Percentiles rank a stretch among this genome's conserved stretches.
Conservation (phyloP, 1,140 invertebrate species). For the Campodea augens region DNA sequence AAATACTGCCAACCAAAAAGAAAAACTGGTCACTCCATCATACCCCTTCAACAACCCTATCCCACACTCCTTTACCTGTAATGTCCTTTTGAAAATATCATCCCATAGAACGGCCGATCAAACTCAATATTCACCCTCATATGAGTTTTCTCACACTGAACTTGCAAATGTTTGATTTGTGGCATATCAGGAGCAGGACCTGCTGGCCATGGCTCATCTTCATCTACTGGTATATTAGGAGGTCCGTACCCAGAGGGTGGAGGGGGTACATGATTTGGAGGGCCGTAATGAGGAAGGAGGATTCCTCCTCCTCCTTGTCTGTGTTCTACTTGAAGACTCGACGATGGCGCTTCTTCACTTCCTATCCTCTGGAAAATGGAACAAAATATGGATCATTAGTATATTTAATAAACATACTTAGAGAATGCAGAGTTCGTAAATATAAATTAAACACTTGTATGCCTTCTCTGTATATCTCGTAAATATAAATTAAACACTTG, state of each 20-base stretch:
- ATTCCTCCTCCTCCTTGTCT: neutral
- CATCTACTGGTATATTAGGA: conserved; percentile 15
- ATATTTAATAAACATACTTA: too few relatives aligned
- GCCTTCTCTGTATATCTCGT: too few relatives aligned
- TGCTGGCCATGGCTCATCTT: conserved; percentile 62
- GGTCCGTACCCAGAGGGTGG: conserved; percentile 12
- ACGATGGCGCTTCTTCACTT: neutral
- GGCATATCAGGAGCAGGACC: conserved; percentile 67
- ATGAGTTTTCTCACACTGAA: conserved; percentile 86
- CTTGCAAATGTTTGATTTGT: conserved; percentile 76
- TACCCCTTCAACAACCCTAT: too few relatives aligned
- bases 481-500: too few relatives aligned
- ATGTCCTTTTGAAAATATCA: conserved; percentile 75
- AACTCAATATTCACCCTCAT: conserved; percentile 90
- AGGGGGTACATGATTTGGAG: neutral
- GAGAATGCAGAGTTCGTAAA: too few relatives aligned
- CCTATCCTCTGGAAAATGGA: neutral
- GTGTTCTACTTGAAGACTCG: neutral
- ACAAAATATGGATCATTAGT: too few relatives aligned
- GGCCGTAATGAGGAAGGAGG: neutral
- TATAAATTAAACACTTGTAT: too few relatives aligned
- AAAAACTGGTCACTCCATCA: too few relatives aligned
- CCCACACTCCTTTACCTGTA: too few relatives aligned
- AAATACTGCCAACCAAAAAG: too few relatives aligned
- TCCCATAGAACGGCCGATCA: conserved; percentile 83